Evolutionary conservation across 2,797 vertebrate genomes (phyloP), one percentile per base, ranked within the genome.

Genomic region (Clarias pachynema): DNA sequence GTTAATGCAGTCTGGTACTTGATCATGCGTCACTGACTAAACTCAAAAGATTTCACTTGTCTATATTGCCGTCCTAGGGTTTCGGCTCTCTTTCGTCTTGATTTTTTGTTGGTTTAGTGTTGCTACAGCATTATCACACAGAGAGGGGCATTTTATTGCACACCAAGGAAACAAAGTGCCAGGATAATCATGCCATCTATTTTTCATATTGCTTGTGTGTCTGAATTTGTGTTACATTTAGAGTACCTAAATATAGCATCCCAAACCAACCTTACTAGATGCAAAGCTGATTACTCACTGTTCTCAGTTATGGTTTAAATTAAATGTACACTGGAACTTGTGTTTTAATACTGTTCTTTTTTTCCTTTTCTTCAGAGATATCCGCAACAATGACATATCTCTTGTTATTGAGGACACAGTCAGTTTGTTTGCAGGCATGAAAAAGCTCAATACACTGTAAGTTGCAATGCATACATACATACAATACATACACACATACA

Each of bases 391-490:
- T 88, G 97, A 97, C 92, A 97, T 99, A 92, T 98, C 97, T 20
- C 99, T 97, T 96, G 98, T 98, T 88, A 98, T 99, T 89, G 98
- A 99, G 93, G 98, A 99, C 93, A 95, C 96, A 78, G 95, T 95
- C 82, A 96, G 98, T 91, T 94, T 96, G 14, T 99, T 99, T 94
- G 92, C 95, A 84, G 97, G 97, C 88, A 97, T 99, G 91, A 93
- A 95, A 91, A 97, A 95, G 91, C 95, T 99, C 89, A 96, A 96
- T 92, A 96, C 96, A 87, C 92, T 99, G 98, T 99, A 94, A 91
- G 98, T 92, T 91, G 34, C 6, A 31, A 53, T 53, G 2, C 49
- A 53, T 49, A 8, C 44, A 49, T 49, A 49, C 40, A 40, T 9
- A 44, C 40, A 44, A 44, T 44, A 9, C 40, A 44, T 10, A 44